Percentiles rank a stretch among this genome's conserved stretches.
Conservation (phyloP, 2,797 vertebrate genomes). For the Spinus olivaceus region DNA sequence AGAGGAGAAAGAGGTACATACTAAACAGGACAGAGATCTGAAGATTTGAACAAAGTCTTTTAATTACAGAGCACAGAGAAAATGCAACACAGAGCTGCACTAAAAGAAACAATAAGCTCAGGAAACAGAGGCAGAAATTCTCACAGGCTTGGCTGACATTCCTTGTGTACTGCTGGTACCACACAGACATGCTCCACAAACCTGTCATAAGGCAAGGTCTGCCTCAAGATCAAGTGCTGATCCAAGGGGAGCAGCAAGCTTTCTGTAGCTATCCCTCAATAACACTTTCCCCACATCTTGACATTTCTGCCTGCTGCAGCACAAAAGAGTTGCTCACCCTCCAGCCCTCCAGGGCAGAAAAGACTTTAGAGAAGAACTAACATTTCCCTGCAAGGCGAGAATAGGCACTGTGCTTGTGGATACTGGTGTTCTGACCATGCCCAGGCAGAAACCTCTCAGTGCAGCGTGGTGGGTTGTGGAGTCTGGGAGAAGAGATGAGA, state of each 20-base stretch:
- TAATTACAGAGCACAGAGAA: neutral
- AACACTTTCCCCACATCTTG: neutral
- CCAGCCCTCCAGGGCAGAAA: neutral
- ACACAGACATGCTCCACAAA: neutral
- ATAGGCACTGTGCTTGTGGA: accelerated
- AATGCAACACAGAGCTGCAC: neutral
- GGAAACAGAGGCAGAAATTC: neutral
- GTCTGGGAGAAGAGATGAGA: neutral
- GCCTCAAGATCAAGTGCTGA: neutral
- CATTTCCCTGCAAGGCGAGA: accelerated
- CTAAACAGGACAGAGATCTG: neutral
- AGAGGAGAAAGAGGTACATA: neutral
- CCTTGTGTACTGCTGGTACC: neutral
- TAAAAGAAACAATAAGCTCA: neutral
- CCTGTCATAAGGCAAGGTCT: neutral
- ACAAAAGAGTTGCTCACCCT: neutral
- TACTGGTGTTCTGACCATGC: accelerated
- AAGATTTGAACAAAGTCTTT: neutral
- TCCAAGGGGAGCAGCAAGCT: neutral
- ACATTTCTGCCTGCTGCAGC: neutral
- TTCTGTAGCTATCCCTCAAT: neutral
- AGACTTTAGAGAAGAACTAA: neutral
- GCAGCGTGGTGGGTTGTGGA: accelerated
- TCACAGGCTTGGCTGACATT: neutral
- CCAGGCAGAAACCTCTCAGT: neutral